These are phyloP conservation scores for Barbus barbus DNA, from an alignment of 2,113 vertebrate genomes.

Conservation along the genomic window DNA sequence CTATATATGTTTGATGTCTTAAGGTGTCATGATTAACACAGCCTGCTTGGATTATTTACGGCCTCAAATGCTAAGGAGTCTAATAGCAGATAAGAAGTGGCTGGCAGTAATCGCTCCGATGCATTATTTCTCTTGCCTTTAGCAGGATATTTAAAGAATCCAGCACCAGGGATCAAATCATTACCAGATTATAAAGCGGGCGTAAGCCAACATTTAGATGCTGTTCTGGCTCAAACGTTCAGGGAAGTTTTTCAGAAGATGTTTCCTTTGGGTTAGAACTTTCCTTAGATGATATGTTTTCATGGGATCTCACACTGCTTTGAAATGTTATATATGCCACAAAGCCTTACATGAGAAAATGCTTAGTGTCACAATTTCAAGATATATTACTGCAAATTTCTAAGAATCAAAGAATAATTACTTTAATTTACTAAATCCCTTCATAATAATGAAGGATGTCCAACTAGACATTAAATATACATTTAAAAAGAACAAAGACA, in stretches of 20 bases:
- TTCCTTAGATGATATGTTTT: constrained; percentile 2
- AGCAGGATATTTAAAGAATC: constrained; percentile 48
- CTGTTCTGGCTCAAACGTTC: constrained; percentile 21
- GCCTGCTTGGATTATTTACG: constrained; percentile 35
- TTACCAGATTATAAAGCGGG: constrained; percentile 37
- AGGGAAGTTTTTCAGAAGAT: constrained; percentile 8
- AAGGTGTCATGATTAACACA: constrained; percentile 48
- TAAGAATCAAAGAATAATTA: not conserved
- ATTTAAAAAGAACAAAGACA: not conserved
- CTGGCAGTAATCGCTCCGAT: constrained; percentile 47
- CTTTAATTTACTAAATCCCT: not conserved
- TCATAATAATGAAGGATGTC: not conserved
- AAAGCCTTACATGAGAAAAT: constrained; percentile 14
- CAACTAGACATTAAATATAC: not conserved
- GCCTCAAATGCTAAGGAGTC: constrained; percentile 30
- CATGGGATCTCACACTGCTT: constrained; percentile 6
- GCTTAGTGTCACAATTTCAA: constrained; percentile 29
- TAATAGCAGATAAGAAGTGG: constrained; percentile 44
- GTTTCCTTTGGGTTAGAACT: constrained; percentile 30
- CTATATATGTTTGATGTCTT: constrained; percentile 51
- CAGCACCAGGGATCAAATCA: constrained; percentile 41
- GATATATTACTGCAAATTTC: constrained; percentile 3
- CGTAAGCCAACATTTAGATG: constrained; percentile 29
- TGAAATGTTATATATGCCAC: constrained; percentile 19
- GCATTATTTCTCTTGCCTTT: constrained; percentile 38